Percentiles rank a stretch among this genome's conserved stretches.
Conservation (phyloP, 1,140 invertebrate species). For the Littorina saxatilis region DNA sequence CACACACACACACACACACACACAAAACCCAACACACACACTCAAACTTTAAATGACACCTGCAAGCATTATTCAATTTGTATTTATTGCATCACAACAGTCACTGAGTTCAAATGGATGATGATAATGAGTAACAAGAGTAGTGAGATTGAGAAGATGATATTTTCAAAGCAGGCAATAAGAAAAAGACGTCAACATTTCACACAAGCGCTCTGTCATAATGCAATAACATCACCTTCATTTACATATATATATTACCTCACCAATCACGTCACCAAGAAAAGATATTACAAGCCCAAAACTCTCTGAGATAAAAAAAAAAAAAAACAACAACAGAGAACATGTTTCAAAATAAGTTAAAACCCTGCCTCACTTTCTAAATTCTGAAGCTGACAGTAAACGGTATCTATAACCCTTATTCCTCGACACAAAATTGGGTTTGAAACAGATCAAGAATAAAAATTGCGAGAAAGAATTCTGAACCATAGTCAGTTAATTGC, state of each 20-base stretch:
- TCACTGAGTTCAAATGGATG: constrained; percentile 15
- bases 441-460: too few species aligned
- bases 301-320: neutral
- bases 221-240: neutral
- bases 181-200: neutral
- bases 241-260: neutral
- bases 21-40: too few species aligned
- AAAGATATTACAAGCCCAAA: neutral
- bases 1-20: too few species aligned
- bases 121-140: constrained; percentile 5
- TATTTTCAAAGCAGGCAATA: neutral
- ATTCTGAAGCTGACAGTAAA: too few species aligned
- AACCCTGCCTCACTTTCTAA: too few species aligned
- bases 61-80: neutral
- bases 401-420: too few species aligned
- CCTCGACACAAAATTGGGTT: too few species aligned
- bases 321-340: too few species aligned
- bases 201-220: neutral
- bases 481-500: too few species aligned
- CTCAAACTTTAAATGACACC: too few species aligned
- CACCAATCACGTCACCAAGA: neutral
- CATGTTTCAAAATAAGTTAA: neutral
- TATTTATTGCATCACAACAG: constrained; percentile 25
- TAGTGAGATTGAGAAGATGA: neutral
- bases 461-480: too few species aligned